Percentiles rank a stretch among this genome's conserved stretches.
Evolutionary conservation across 2,113 vertebrate species (phyloP).

Genomic region (Antigone vipio): DNA sequence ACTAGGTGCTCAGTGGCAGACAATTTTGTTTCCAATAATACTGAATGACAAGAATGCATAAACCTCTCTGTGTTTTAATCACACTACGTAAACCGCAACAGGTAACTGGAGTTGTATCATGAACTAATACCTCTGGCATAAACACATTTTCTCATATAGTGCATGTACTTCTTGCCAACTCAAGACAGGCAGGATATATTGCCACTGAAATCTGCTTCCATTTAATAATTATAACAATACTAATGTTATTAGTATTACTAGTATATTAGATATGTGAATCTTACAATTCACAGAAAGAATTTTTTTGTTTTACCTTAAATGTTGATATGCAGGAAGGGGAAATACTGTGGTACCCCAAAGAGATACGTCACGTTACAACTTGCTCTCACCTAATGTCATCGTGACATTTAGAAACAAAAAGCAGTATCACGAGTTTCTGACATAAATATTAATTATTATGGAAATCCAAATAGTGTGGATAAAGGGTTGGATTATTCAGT

Average conservation of each 20-base stretch:
- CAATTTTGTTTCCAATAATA: neutral
- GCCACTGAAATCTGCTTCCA: neutral
- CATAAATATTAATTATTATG: neutral
- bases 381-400: neutral
- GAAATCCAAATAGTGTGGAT: neutral
- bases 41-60: neutral
- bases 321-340: neutral
- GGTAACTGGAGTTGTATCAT: neutral
- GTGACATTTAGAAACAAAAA: neutral
- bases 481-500: neutral
- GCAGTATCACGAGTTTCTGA: neutral
- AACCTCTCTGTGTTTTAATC: neutral
- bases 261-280: neutral
- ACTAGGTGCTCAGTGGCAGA: neutral
- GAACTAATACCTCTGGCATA: neutral
- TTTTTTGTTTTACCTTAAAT: neutral
- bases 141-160: neutral
- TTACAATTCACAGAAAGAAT: neutral
- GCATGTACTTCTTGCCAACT: neutral
- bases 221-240: neutral
- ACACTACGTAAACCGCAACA: neutral
- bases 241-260: neutral
- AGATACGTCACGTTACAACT: neutral
- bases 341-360: neutral
- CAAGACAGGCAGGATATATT: neutral